Percentiles rank a stretch among this genome's conserved stretches.
phyloP scores from a whole-genome alignment of 2,113 vertebrate genomes.

The Lasiurus cinereus region DNA sequence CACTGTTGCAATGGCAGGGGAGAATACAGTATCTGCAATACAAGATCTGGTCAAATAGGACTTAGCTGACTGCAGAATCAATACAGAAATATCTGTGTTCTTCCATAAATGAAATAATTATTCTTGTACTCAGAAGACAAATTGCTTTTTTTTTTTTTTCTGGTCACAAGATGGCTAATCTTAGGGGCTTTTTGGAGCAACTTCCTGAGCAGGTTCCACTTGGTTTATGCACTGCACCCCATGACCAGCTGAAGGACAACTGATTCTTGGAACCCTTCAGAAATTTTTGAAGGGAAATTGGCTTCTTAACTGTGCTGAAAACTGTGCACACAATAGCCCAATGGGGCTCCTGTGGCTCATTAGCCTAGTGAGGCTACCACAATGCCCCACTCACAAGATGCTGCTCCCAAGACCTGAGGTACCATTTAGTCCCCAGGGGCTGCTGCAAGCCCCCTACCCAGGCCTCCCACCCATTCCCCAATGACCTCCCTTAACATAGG shows the following conservation, averaged over 20 bases:
- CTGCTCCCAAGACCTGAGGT: not conserved
- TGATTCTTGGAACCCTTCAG: not conserved
- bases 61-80: not conserved
- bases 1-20: not conserved
- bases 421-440: not conserved
- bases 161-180: not conserved
- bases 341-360: not conserved
- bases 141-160: not conserved
- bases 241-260: not conserved
- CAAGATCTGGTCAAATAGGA: not conserved
- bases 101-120: slow-evolving; percentile 1
- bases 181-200: not conserved
- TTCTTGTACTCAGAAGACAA: not conserved
- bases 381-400: not conserved
- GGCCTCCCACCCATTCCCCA: not conserved
- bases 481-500: not conserved
- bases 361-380: not conserved
- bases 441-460: not conserved
- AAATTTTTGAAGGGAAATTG: not conserved
- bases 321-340: not conserved
- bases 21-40: not conserved
- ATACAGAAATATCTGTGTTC: not conserved
- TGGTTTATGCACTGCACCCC: not conserved
- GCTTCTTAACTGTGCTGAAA: not conserved
- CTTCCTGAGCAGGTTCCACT: not conserved